These are phyloP conservation scores for Neodiprion lecontei DNA, from an alignment of 1,140 invertebrate genomes.

Conservation along the genomic window DNA sequence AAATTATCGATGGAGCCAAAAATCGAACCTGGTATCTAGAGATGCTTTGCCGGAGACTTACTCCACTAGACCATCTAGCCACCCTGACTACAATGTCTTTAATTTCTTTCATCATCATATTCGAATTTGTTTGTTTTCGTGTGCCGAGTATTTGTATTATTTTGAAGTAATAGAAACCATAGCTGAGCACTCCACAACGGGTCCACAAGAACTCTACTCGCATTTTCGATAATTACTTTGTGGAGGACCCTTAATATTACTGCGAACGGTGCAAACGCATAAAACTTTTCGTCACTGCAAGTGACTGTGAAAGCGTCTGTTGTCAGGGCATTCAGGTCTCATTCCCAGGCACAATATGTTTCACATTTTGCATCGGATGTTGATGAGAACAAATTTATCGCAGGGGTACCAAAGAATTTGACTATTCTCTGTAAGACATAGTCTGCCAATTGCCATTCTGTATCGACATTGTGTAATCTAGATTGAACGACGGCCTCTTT, in stretches of 20 bases:
- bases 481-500: constrained; percentile 30
- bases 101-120: too few relatives aligned
- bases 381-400: constrained; percentile 38
- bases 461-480: constrained; percentile 31
- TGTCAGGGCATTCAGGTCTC: constrained; percentile 27
- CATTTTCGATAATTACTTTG: constrained; percentile 37
- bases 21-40: too few relatives aligned
- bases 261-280: constrained; percentile 39
- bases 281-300: constrained; percentile 31
- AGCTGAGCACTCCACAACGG: constrained; percentile 35
- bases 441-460: constrained; percentile 30
- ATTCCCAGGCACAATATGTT: constrained; percentile 32
- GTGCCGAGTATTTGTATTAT: too few relatives aligned
- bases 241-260: constrained; percentile 32
- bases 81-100: too few relatives aligned
- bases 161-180: constrained; percentile 33
- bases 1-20: too few relatives aligned
- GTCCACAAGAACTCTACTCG: constrained; percentile 36
- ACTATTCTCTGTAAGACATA: constrained; percentile 20
- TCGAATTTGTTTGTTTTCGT: too few relatives aligned
- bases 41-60: too few relatives aligned
- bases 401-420: constrained; percentile 14
- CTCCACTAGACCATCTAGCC: too few relatives aligned
- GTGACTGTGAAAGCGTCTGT: constrained; percentile 35
- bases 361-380: constrained; percentile 32